Evolutionary conservation across 1,140 invertebrate genomes (phyloP), one percentile per base, ranked within the genome.

Genomic region (Thaumatotibia leucotreta): DNA sequence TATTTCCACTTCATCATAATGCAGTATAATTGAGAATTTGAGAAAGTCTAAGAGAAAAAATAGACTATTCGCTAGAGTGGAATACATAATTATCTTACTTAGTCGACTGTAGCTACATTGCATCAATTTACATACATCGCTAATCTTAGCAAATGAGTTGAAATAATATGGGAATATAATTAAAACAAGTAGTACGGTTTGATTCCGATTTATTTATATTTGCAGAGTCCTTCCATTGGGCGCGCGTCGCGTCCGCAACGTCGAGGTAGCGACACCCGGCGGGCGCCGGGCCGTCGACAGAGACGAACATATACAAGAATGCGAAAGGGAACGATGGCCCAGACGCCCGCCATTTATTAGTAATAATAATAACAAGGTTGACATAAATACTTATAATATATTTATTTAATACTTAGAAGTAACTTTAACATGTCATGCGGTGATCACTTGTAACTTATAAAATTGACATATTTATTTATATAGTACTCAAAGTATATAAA

Each of bases 141-240:
- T 29, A 2, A 4, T 29, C 6, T 6, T 4, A 6, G 27, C 2
- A 4, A 29, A 29, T 4, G 2, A 29, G 27, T 2, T 4, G 27
- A 29, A 29, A 29, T 6, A 29, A 6, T 6, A 29, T 2, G n/a
- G 35, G n/a, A 14, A 14, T 39, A n/a, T 39, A 3, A 45, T 45
- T 31, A 58, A 58, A 58, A 58, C 23, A 27, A 58, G 11, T 0
- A 14, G 4, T 58, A 58, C 52, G 52, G 52, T 58, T 58, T 58
- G 23, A 58, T 58, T 58, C 52, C 52, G 52, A 5, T 58, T 58
- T 58, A 58, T 58, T 58, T 31, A 58, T 27, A 27, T 58, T 31
- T 58, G 52, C 52, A 58, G 52, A 58, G 52, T 58, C 24, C 52
- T 58, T 58, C 52, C 52, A 58, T n/a, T 29, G 23, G 52, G 27